Base-by-base conservation (phyloP, 2,797 vertebrate species). In the Clarias platycephalus region DNA sequence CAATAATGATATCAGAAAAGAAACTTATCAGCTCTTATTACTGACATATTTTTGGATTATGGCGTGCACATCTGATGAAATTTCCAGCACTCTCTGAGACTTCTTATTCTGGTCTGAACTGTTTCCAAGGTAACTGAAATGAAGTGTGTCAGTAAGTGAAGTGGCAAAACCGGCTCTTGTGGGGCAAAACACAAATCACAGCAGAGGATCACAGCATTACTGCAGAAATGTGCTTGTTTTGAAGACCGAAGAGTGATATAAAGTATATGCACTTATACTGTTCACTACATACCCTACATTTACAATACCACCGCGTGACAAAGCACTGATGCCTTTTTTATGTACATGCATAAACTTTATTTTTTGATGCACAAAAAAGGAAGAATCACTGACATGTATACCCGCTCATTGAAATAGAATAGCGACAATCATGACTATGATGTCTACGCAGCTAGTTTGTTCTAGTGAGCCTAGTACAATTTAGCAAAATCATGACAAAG, bases 51-150 rank as follows among this genome's bases (percentile, higher is more conserved):
- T 85, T 72, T 70, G 57, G 75, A 80, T 84, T 76, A 87, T 81
- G 63, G 64, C 70, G 71, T 5, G 3, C 4, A 2, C 34, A 70
- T 71, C 55, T 49, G 77, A 80, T 80, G 37, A 63, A 64, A 44
- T 82, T 63, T 84, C 70, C 70, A 84, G 63, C 68, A 63, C 57
- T 62, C 55, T 55, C 4, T 79, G 15, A 31, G 44, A 80, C n/a
- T 63, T 79, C 58, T 79, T 63, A 63, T 79, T 44, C 16, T 62
- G 5, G 15, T 64, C 77, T 80, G 37, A 80, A 80, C 77, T 62
- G 89, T 91, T 89, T 83, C 87, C 89, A 87, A 78, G 84, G 86
- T 84, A 90, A 89, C 85, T 16, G 75, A 81, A 72, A 82, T 60
- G 80, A 86, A 80, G 76, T 81, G 77, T 85, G 82, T 88, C 70